Evolutionary conservation across 2,888 invertebrate genomes (phyloP), one percentile per base, ranked within the genome.

Genomic region (Amorpha juglandis): DNA sequence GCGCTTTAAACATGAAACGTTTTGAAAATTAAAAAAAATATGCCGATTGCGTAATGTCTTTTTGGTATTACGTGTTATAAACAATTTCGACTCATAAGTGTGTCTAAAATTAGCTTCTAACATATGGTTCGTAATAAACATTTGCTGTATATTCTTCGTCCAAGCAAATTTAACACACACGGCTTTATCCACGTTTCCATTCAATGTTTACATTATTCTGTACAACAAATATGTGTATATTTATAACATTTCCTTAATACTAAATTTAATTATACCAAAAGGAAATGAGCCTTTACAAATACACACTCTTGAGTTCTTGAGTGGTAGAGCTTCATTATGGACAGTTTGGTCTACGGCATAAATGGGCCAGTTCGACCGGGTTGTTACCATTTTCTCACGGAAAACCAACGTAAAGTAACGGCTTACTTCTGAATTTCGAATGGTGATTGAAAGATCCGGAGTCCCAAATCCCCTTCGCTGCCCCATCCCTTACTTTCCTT

Each of bases 181-280:
- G 19, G n/a, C 8, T 16, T 6, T 42, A 42, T 42, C 12, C 58
- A 42, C 45, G 38, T 42, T 53, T 42, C 45, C 14, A 55, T 42
- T 64, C 52, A 64, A 55, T 64, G 64, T 64, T 55, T 64, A 55
- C 53, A 55, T 45, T n/a, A 21, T 48, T 42, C 19, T 42, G 19
- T 19, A 42, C 38, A 58, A 38, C 42, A 21, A 58, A 58, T 58
- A 38, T 0, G n/a, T 16, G 48, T 11, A 45, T 53, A n/a, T 53
- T n/a, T 53, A 35, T 14, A 42, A 58, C 58, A 42, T 58, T 58
- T 19, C 19, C 42, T 38, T 42, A 38, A 42, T 42, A 42, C 16
- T 38, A 42, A 35, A 19, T 1, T 19, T 9, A 6, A 16, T 19
- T 11, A 58, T 58, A 42, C 1, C n/a, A 58, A 58, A 58, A 16